A percentile compares a stretch with the other conserved stretches of the same genome.
Evolutionary conservation across 1,140 invertebrate genomes (phyloP).

Genomic region (Drosophila simulans): DNA sequence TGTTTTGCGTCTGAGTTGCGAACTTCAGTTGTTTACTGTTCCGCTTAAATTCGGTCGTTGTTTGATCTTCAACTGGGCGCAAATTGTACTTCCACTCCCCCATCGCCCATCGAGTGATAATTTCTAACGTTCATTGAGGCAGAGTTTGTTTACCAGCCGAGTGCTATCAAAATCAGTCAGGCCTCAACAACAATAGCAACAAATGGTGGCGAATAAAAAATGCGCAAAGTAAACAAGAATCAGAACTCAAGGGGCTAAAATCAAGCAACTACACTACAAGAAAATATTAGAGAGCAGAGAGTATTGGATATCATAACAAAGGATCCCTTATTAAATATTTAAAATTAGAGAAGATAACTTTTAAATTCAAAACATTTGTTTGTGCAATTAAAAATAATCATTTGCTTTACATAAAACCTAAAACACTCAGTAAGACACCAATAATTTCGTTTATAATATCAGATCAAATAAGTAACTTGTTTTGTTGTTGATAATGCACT

Average conservation of each 20-base stretch:
- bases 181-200: constrained; percentile 48
- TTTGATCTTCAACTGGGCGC: constrained; percentile 20
- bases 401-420: too few species aligned
- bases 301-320: background rate
- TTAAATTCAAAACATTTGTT: too few species aligned
- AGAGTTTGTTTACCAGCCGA: constrained; percentile 69
- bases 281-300: background rate
- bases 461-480: too few species aligned
- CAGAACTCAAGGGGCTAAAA: constrained; percentile 36
- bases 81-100: constrained; percentile 24
- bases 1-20: constrained; percentile 10
- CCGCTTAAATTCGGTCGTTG: constrained; percentile 17
- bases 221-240: constrained; percentile 74
- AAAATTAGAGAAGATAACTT: background rate
- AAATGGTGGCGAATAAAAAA: constrained; percentile 65
- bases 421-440: too few species aligned
- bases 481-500: too few species aligned
- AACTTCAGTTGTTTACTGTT: constrained; percentile 26
- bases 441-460: too few species aligned
- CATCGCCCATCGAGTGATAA: constrained; percentile 50
- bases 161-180: constrained; percentile 67
- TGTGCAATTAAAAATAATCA: too few species aligned
- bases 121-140: constrained; percentile 66
- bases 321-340: background rate
- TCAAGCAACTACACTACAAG: constrained; percentile 15